phyloP scores from a whole-genome alignment of 2,888 invertebrate species.

The Timema cristinae region DNA sequence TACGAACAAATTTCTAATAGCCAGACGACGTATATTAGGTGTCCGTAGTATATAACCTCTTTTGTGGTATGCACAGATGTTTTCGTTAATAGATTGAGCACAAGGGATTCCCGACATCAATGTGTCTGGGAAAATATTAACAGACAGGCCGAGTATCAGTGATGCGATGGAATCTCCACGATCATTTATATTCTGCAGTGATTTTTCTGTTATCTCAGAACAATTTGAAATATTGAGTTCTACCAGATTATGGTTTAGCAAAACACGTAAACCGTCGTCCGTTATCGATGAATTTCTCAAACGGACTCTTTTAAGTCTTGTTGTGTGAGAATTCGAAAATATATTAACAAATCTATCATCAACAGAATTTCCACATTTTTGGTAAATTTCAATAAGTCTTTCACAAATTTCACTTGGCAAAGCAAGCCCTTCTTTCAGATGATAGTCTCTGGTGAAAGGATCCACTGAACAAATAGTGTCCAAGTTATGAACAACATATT shows the following conservation, averaged over 20 bases:
- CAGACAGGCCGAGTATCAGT: constrained; percentile 66
- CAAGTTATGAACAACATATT: constrained; percentile 58
- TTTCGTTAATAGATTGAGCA: constrained; percentile 28
- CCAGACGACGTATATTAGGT: constrained; percentile 57
- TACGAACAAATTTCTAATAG: constrained; percentile 36
- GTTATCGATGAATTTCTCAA: constrained; percentile 68
- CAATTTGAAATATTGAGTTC: constrained; percentile 75
- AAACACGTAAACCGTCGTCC: constrained; percentile 63
- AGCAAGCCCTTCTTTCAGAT: constrained; percentile 57
- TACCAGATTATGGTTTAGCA: constrained; percentile 68
- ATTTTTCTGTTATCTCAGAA: constrained; percentile 57
- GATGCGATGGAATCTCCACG: constrained; percentile 65
- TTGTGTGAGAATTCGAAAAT: constrained; percentile 63
- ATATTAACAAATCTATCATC: constrained; percentile 67
- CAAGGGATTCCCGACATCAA: constrained; percentile 33
- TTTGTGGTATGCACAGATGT: constrained; percentile 40
- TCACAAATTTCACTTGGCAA: constrained; percentile 71
- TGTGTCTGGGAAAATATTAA: constrained; percentile 55
- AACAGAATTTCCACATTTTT: constrained; percentile 50
- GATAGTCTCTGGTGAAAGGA: constrained; percentile 46
- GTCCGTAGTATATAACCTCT: constrained; percentile 54
- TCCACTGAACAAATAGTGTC: constrained; percentile 56
- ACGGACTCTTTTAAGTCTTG: constrained; percentile 64
- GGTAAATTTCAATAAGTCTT: constrained; percentile 57
- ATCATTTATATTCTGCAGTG: constrained; percentile 63